phyloP scores from a whole-genome alignment of 2,888 invertebrate species.

The Nomada fabriciana region DNA sequence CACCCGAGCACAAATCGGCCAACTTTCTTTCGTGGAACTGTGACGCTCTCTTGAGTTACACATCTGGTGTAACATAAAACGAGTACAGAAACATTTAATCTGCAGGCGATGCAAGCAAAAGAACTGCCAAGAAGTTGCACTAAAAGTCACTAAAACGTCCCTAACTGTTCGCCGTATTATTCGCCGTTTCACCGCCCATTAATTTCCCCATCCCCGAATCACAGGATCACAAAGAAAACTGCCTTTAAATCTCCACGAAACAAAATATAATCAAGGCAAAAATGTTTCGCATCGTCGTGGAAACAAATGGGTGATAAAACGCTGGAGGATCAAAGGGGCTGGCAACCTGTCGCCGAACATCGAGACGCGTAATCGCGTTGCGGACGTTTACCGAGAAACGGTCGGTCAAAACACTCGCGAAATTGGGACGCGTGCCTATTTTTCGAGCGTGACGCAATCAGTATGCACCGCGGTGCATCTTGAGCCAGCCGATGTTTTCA shows the following conservation, averaged over 20 bases:
- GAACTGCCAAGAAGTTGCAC: too few species aligned
- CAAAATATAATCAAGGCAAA: background rate
- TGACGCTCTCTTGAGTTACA: background rate
- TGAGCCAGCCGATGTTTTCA: constrained; percentile 44
- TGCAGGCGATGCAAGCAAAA: too few species aligned
- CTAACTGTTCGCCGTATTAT: background rate
- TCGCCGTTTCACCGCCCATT: background rate
- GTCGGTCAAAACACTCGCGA: constrained; percentile 59
- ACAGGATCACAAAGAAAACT: background rate
- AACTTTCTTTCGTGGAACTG: constrained; percentile 27
- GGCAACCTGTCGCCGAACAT: constrained; percentile 29
- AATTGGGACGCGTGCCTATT: constrained; percentile 74
- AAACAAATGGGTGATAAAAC: constrained; percentile 5
- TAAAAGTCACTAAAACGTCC: too few species aligned
- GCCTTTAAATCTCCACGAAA: too few species aligned
- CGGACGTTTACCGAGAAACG: constrained; percentile 48
- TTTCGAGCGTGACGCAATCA: constrained; percentile 65
- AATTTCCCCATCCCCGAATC: background rate
- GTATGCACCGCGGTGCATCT: constrained; percentile 56
- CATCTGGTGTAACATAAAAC: too few species aligned
- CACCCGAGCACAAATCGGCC: constrained; percentile 4
- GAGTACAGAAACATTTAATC: too few species aligned
- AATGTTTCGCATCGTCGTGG: background rate
- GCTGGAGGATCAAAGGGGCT: background rate
- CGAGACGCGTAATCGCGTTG: constrained; percentile 4